A percentile compares a stretch with the other conserved stretches of the same genome.
Evolutionary conservation across 2,888 invertebrate genomes (phyloP).

Genomic region (Dryadula phaetusa): DNA sequence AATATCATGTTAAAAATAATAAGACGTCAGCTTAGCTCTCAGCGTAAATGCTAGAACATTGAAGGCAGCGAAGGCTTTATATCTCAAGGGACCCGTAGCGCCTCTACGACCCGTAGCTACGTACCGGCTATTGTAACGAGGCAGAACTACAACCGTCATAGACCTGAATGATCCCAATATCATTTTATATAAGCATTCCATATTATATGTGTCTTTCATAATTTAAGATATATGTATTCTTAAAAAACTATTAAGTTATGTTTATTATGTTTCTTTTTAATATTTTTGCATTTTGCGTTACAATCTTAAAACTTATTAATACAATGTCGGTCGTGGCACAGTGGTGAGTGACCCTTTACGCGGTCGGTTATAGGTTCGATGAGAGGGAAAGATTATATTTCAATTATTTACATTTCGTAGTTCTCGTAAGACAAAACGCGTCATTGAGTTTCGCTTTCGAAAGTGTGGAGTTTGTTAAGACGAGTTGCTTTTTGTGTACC

Average conservation of each 20-base stretch:
- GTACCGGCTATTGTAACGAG: conserved; percentile 69
- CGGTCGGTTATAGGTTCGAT: too few relatives aligned
- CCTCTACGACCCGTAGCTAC: conserved; percentile 74
- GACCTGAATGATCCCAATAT: conserved; percentile 42
- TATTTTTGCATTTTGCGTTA: background rate
- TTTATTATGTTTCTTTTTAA: background rate
- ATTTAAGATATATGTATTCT: background rate
- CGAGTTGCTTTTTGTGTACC: too few relatives aligned
- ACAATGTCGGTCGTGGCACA: too few relatives aligned
- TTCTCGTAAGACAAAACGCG: too few relatives aligned
- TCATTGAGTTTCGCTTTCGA: too few relatives aligned
- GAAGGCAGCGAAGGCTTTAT: conserved; percentile 64
- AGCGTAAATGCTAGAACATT: conserved; percentile 65
- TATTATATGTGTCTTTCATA: background rate
- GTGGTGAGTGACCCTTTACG: too few relatives aligned
- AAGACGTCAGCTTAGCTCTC: conserved; percentile 65
- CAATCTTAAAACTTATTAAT: background rate
- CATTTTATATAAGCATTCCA: background rate
- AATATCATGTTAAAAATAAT: conserved; percentile 70
- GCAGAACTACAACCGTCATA: conserved; percentile 59
- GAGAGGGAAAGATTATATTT: too few relatives aligned
- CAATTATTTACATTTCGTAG: too few relatives aligned
- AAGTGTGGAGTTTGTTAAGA: too few relatives aligned
- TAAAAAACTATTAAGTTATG: too few relatives aligned
- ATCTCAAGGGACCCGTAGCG: conserved; percentile 76